Conservation (phyloP, 2,113 vertebrate genomes). For the Chitala chitala region DNA sequence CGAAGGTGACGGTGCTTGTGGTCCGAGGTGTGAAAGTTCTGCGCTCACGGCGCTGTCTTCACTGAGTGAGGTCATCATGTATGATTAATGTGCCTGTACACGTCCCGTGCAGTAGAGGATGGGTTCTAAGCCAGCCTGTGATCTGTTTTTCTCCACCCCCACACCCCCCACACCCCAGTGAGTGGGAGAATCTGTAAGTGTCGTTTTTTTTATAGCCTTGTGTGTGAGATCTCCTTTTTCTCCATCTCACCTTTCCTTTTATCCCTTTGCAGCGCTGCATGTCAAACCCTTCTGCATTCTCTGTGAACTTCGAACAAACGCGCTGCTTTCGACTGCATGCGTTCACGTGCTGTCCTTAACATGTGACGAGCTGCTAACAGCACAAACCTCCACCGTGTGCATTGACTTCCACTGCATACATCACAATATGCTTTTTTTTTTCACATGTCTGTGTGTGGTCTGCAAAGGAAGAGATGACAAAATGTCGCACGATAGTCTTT, state of each 20-base stretch:
- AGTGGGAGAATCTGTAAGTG: conserved; percentile 96
- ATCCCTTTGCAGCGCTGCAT: too few species aligned
- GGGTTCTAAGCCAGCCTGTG: conserved; percentile 20
- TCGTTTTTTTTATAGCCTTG: conserved; percentile 29
- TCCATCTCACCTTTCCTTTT: background rate
- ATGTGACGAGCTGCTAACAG: background rate
- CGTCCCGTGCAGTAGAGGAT: too few species aligned
- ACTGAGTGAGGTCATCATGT: too few species aligned
- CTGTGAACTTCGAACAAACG: background rate
- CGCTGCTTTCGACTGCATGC: background rate
- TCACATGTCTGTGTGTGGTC: too few species aligned
- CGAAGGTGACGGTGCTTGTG: too few species aligned
- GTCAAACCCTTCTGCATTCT: background rate
- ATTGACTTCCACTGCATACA: background rate
- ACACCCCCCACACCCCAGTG: conserved; percentile 62
- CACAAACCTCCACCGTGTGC: background rate
- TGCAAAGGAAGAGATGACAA: too few species aligned
- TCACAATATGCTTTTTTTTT: background rate
- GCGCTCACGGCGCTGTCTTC: too few species aligned
- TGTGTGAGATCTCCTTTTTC: background rate
- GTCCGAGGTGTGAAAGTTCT: too few species aligned
- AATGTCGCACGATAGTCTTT: too few species aligned
- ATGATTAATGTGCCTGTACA: too few species aligned
- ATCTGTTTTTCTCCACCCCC: conserved; percentile 49
- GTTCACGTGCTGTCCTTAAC: background rate